These are phyloP conservation scores for Yoshiicerus persimilis DNA, from an alignment of 1,140 invertebrate species.

Conservation along the genomic window DNA sequence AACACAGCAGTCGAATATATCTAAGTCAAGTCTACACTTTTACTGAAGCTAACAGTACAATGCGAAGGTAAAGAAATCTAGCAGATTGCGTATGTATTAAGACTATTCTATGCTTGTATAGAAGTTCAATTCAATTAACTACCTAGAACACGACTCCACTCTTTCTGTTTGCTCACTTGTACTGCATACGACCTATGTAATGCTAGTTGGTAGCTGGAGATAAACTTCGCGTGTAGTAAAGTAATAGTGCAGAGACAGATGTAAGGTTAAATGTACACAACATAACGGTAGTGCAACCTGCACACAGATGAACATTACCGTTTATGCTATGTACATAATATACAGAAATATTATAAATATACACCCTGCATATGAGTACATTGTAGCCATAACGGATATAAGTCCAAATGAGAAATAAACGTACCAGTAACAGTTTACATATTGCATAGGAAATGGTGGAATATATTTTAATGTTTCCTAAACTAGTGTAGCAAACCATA, in stretches of 20 bases:
- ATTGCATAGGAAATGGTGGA: neutral
- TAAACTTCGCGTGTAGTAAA: neutral
- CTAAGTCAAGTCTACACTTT: neutral
- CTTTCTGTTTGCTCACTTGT: neutral
- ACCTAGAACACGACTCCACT: neutral
- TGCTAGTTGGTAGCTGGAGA: neutral
- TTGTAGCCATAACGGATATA: neutral
- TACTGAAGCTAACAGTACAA: neutral
- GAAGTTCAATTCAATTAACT: conserved; percentile 7
- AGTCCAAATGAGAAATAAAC: neutral
- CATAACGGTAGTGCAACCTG: neutral
- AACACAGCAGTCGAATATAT: neutral
- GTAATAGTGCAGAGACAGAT: neutral
- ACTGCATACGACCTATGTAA: neutral
- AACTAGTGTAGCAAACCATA: neutral
- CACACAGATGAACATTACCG: neutral
- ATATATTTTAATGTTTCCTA: neutral
- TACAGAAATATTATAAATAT: neutral
- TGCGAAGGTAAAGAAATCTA: neutral
- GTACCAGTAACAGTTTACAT: neutral
- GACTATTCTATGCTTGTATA: neutral
- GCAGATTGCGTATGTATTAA: neutral
- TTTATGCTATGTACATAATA: neutral
- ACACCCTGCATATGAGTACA: too few species aligned
- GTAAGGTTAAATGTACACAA: neutral